phyloP scores from a whole-genome alignment of 2,888 invertebrate genomes.

The Pheosia gnoma region DNA sequence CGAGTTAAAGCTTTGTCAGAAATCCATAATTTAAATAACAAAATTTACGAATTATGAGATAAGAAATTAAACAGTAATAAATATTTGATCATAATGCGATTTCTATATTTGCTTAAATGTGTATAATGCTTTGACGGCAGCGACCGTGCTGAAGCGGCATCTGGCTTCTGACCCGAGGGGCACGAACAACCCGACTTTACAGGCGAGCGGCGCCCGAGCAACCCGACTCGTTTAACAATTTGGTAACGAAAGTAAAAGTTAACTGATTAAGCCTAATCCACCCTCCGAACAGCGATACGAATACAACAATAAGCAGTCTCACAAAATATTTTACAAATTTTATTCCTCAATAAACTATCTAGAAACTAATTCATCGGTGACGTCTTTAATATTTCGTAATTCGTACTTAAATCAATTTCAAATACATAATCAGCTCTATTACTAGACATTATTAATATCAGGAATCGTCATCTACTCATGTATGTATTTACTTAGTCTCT shows the following conservation, averaged over 20 bases:
- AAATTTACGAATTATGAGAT: constrained; percentile 79
- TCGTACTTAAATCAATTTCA: constrained; percentile 76
- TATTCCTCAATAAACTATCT: constrained; percentile 78
- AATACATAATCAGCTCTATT: constrained; percentile 80
- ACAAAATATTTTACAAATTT: constrained; percentile 82
- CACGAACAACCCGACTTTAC: constrained; percentile 71
- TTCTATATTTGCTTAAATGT: constrained; percentile 62
- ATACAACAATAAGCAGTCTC: constrained; percentile 85
- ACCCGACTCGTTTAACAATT: constrained; percentile 80
- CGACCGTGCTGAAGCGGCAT: constrained; percentile 41
- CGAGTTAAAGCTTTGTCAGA: constrained; percentile 84
- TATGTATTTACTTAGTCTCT: constrained; percentile 82
- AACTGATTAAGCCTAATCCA: constrained; percentile 76
- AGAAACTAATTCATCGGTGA: constrained; percentile 79
- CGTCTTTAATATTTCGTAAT: constrained; percentile 73
- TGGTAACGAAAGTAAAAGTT: constrained; percentile 82
- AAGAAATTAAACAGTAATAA: constrained; percentile 82
- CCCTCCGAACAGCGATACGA: constrained; percentile 77
- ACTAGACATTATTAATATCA: constrained; percentile 81
- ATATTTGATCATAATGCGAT: constrained; percentile 81
- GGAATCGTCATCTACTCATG: constrained; percentile 82
- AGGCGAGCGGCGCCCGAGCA: constrained; percentile 55
- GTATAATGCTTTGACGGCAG: constrained; percentile 64
- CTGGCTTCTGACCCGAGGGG: not conserved
- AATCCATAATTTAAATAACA: constrained; percentile 83